A percentile compares a stretch with the other conserved stretches of the same genome.
Conservation (phyloP, 2,888 invertebrate genomes). For the Hemithea aestivaria region DNA sequence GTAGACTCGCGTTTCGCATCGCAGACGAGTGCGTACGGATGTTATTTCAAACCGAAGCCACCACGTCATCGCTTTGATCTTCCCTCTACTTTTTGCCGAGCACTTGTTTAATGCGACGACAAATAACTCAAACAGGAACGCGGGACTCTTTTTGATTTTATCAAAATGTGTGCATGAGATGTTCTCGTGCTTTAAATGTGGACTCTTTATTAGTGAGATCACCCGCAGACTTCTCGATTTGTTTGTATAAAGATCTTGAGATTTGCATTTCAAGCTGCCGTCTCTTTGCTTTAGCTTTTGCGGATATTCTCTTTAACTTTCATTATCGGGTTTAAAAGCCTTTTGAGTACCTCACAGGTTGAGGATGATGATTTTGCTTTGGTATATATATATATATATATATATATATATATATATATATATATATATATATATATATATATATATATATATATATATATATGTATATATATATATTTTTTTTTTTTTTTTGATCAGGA, state of each 20-base stretch:
- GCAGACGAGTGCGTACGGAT: constrained; percentile 48
- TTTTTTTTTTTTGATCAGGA: no score
- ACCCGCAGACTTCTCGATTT: constrained; percentile 41
- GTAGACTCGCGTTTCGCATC: constrained; percentile 17
- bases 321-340: constrained; percentile 9
- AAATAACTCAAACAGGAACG: constrained; percentile 72
- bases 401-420: no score
- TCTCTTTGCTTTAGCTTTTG: constrained; percentile 35
- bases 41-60: constrained; percentile 63
- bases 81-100: constrained; percentile 66
- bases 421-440: no score
- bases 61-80: constrained; percentile 72
- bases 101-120: constrained; percentile 75
- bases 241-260: constrained; percentile 38
- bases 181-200: constrained; percentile 59
- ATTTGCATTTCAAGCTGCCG: constrained; percentile 38
- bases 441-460: no score
- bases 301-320: constrained; percentile 25
- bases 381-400: no score
- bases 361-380: no score
- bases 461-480: no score
- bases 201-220: constrained; percentile 72
- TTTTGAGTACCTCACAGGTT: no score
- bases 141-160: constrained; percentile 66
- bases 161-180: constrained; percentile 52